Percentiles rank a stretch among this genome's conserved stretches.
Conservation (phyloP, 2,888 invertebrate species). For the Oscheius sp. region DNA sequence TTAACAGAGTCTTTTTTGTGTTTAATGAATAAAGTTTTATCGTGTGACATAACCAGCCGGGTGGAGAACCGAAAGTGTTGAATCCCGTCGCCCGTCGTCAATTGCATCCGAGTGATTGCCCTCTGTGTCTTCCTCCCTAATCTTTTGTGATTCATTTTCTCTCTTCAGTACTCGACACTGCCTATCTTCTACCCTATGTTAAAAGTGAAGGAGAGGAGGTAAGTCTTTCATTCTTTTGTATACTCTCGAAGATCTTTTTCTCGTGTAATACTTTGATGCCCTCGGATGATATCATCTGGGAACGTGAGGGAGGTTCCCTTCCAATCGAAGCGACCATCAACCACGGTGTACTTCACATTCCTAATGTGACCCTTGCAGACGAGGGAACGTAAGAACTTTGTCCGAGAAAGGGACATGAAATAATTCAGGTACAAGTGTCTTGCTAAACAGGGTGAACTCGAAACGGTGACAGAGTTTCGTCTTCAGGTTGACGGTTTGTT, state of each 20-base stretch:
- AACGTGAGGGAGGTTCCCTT: conserved; percentile 35
- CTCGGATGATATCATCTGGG: conserved; percentile 33
- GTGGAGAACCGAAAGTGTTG: neutral
- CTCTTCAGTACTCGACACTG: conserved; percentile 7
- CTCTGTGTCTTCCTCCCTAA: neutral
- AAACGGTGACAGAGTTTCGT: conserved; percentile 43
- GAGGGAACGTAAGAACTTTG: conserved; percentile 45
- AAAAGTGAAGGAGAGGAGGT: conserved; percentile 19
- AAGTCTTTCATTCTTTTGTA: neutral
- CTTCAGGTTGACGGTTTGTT: conserved; percentile 61
- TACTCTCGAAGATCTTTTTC: conserved; percentile 24
- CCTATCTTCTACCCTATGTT: conserved; percentile 13
- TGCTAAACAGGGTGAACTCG: conserved; percentile 35
- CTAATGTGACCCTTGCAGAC: conserved; percentile 38
- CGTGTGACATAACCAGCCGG: conserved; percentile 7
- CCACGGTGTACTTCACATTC: conserved; percentile 48
- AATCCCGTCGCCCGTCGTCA: conserved; percentile 6
- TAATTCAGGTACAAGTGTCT: conserved; percentile 42
- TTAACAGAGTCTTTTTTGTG: conserved; percentile 24
- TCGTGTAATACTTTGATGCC: conserved; percentile 32
- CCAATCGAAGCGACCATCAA: conserved; percentile 36
- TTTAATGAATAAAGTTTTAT: conserved; percentile 23
- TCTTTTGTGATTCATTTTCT: neutral
- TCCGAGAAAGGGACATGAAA: neutral
- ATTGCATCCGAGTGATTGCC: conserved; percentile 20